A percentile compares a stretch with the other conserved stretches of the same genome.
Evolutionary conservation across 1,140 invertebrate genomes (phyloP).

Genomic region (Pantala flavescens): DNA sequence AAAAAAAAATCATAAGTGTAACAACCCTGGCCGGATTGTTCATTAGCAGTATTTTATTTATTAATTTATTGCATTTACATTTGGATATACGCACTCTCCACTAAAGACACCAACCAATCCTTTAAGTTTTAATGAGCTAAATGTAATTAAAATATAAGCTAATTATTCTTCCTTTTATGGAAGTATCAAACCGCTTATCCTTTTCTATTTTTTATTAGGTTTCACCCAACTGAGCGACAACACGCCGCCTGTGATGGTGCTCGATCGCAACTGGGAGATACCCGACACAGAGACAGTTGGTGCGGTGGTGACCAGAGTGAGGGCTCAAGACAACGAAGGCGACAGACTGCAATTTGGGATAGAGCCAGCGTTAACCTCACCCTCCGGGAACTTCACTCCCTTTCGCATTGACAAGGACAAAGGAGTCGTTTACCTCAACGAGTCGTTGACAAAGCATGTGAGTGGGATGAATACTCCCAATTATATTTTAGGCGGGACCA

Average conservation of each 20-base stretch:
- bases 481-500: too few species aligned
- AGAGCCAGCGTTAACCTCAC: conserved; percentile 36
- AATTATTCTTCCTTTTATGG: too few species aligned
- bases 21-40: too few species aligned
- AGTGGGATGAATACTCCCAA: conserved; percentile 31
- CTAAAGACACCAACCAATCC: too few species aligned
- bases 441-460: conserved; percentile 54
- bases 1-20: too few species aligned
- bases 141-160: too few species aligned
- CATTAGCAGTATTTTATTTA: too few species aligned
- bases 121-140: too few species aligned
- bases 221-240: conserved; percentile 32
- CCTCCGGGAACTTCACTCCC: conserved; percentile 33
- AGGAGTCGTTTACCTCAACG: conserved; percentile 57
- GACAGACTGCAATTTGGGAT: conserved; percentile 50
- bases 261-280: conserved; percentile 56
- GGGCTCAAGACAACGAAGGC: conserved; percentile 47
- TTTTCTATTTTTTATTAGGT: not conserved
- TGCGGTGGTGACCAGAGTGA: conserved; percentile 46
- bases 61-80: too few species aligned
- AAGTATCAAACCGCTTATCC: too few species aligned
- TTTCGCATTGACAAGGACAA: conserved; percentile 57
- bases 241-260: conserved; percentile 39
- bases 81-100: too few species aligned
- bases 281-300: conserved; percentile 52